phyloP scores from a whole-genome alignment of 2,888 invertebrate species.

The Caenorhabditis plicata region DNA sequence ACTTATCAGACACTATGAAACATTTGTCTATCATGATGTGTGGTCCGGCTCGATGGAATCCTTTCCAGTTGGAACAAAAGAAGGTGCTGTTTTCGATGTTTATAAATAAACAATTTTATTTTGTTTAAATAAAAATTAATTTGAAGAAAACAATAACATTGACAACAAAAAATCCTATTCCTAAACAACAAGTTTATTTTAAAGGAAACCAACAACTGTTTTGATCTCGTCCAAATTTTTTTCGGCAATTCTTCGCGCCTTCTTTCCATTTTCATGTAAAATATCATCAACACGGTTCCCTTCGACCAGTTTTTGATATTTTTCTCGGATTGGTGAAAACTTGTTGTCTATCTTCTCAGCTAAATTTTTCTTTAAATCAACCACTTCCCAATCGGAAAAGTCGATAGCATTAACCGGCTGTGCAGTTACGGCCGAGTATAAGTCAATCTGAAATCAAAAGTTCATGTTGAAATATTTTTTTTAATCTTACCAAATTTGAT shows the following conservation, averaged over 20 bases:
- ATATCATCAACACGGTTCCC: constrained; percentile 31
- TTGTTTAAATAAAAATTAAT: not conserved
- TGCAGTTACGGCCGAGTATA: constrained; percentile 23
- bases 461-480: not conserved
- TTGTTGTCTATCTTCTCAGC: constrained; percentile 28
- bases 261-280: constrained; percentile 25
- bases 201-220: constrained; percentile 31
- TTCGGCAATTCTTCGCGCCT: constrained; percentile 31
- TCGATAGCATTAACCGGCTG: constrained; percentile 4
- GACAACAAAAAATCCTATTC: not conserved
- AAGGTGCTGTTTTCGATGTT: constrained; percentile 3
- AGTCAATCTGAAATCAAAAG: constrained; percentile 24
- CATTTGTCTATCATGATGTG: constrained; percentile 14
- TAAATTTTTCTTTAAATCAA: constrained; percentile 35
- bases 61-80: constrained; percentile 5
- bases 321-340: constrained; percentile 27
- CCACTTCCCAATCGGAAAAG: constrained; percentile 21
- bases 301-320: constrained; percentile 21
- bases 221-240: constrained; percentile 31
- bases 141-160: not conserved
- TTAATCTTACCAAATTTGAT: constrained; percentile 77
- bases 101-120: too few relatives aligned
- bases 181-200: constrained; percentile 2
- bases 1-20: constrained; percentile 14
- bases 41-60: constrained; percentile 7